Evolutionary conservation across 2,797 vertebrate genomes (phyloP), one percentile per base, ranked within the genome.

Genomic region (Scomberomorus guttatus): DNA sequence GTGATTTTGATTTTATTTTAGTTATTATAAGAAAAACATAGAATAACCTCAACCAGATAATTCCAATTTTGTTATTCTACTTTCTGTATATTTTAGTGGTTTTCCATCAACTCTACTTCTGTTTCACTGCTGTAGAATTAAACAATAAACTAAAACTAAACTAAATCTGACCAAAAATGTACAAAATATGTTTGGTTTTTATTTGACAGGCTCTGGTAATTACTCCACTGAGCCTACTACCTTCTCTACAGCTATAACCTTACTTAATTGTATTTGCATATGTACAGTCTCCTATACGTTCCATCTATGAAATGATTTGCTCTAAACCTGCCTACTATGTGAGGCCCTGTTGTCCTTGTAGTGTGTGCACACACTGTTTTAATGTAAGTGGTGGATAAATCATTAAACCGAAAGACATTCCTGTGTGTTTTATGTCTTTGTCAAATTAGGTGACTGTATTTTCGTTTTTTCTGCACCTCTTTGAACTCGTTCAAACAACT

Each of bases 401-500:
- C 29, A 18, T 46, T 32, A 32, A 4, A 32, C 32, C 32, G 7
- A 32, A 32, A 32, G 32, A 32, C 32, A 32, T 32, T 32, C 32
- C 32, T 32, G 32, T 37, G 9, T 3, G 11, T 58, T 50, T 39
- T 27, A 18, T 3, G 13, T 24, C 15, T 39, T 59, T 42, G 9
- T 24, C 24, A 17, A 15, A 42, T 34, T 13, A 25, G 56, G 24
- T 50, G 54, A 69, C 6, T 3, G 46, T 56, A 5, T 7, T 48
- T 27, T 17, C 9, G 4, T 44, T 32, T 5, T 59, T 51, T 44
- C 17, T 0, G 6, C 50, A 92, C 90, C 87, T 90, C 42, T 75
- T 60, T 90, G 25, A 86, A 74, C 12, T 48, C 5, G 0, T 44
- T 5, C 24, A 92, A 72, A 75, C 90, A 92, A 0, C 57, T 0